Base-by-base conservation (phyloP, 2,113 vertebrate species). In the Centropus bengalensis region DNA sequence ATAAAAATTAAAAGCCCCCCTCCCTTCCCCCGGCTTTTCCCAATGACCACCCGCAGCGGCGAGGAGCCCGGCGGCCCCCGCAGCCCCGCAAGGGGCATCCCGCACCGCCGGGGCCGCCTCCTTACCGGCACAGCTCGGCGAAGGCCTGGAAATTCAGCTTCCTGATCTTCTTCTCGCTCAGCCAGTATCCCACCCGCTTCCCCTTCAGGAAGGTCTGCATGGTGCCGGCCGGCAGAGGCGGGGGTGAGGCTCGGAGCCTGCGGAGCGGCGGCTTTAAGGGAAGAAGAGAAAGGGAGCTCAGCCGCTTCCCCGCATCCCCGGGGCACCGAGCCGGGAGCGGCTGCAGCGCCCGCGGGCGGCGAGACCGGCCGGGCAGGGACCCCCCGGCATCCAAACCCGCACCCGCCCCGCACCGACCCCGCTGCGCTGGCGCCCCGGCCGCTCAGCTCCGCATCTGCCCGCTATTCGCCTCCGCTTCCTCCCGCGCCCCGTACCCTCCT, bases 101-200 rank as follows among this genome's bases (percentile, higher is more conserved):
- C 36, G 27, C 49, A 47, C 21, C 70, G 58, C 47, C 27, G 66
- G 73, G 69, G 70, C 91, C 81, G 71, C 71, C 78, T 75, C 51
- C 92, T 81, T 96, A 99, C 99, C 99, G 99, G 99, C 99, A 99
- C 96, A 99, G 96, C 91, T 99, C 99, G 21, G 99, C 99, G 96
- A 99, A 99, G 96, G 99, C 99, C 98, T 99, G 98, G 82, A 99
- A 99, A 98, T 99, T 99, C 85, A 99, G 98, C 95, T 99, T 99
- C 98, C 99, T 99, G 97, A 99, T 99, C 96, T 99, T 99, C 98
- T 99, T 99, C 96, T 99, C 99, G 91, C 99, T 99, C 97, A 99
- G 98, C 99, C 99, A 99, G 97, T 99, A 99, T 85, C 99, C 99
- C 87, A 99, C 99, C 91, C 99, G 96, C 95, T 99, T 98, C 94